Evolutionary conservation across 2,113 vertebrate genomes (phyloP).

Genomic region (Pogonocichla stellata): DNA sequence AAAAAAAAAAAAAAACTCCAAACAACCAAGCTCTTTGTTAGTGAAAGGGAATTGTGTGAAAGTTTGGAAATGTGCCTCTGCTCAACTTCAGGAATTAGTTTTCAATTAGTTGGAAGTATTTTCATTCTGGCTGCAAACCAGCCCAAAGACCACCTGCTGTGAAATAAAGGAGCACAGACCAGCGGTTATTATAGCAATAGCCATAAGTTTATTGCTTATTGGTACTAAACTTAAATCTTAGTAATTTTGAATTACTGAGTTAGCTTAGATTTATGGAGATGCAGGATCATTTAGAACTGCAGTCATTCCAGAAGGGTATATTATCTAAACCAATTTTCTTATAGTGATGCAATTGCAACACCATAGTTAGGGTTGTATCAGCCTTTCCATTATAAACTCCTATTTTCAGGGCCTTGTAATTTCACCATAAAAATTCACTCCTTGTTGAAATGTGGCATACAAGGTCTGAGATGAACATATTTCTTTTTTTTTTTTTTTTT

Average conservation of each 20-base stretch:
- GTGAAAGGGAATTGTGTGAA: slow-evolving; percentile 45
- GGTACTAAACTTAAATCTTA: slow-evolving; percentile 80
- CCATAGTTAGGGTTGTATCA: slow-evolving; percentile 75
- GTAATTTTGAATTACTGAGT: slow-evolving; percentile 83
- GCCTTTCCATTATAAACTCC: slow-evolving; percentile 78
- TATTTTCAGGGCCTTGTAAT: slow-evolving; percentile 79
- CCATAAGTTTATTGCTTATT: slow-evolving; percentile 81
- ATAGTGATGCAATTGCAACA: slow-evolving; percentile 72
- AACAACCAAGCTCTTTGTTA: slow-evolving; percentile 32
- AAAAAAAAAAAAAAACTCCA: background rate
- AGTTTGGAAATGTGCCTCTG: slow-evolving; percentile 49
- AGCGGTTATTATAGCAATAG: slow-evolving; percentile 77
- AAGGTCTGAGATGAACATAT: slow-evolving; percentile 59
- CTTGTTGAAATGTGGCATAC: slow-evolving; percentile 65
- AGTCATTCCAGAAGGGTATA: slow-evolving; percentile 77
- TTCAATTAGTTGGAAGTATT: slow-evolving; percentile 63
- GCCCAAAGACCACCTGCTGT: slow-evolving; percentile 77
- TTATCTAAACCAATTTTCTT: slow-evolving; percentile 83
- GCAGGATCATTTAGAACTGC: slow-evolving; percentile 73
- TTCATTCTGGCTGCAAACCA: slow-evolving; percentile 62
- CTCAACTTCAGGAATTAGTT: slow-evolving; percentile 75
- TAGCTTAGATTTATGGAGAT: slow-evolving; percentile 82
- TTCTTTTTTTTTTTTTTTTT: background rate
- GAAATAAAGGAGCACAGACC: slow-evolving; percentile 71
- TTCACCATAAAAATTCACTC: slow-evolving; percentile 79